Evolutionary conservation across 92 coral and sea anemone genomes (phyloP).

Genomic region (Epizoanthus stellaris): DNA sequence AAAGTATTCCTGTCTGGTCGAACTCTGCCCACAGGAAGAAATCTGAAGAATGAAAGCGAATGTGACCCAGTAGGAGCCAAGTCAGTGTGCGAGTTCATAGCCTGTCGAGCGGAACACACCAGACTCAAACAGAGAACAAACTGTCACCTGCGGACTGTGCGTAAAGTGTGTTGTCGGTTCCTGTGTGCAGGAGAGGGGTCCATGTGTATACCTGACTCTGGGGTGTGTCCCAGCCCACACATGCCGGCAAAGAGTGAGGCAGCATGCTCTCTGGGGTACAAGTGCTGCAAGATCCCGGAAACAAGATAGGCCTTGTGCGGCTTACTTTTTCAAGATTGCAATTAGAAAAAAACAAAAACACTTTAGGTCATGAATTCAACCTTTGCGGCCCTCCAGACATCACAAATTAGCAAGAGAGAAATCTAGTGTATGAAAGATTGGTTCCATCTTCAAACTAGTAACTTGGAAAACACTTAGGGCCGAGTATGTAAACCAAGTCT

Average conservation of each 20-base stretch:
- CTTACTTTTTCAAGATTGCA: not conserved
- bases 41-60: conserved; percentile 46
- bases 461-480: too few relatives aligned
- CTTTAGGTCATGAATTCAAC: too few relatives aligned
- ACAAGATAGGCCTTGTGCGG: not conserved
- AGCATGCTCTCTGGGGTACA: conserved; percentile 22
- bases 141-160: conserved; percentile 16
- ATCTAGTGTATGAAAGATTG: too few relatives aligned
- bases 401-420: too few relatives aligned
- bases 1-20: too few relatives aligned
- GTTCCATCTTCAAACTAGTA: too few relatives aligned
- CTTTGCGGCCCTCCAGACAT: too few relatives aligned
- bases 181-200: conserved; percentile 34
- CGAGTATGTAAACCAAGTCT: too few relatives aligned
- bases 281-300: conserved; percentile 27
- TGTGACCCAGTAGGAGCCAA: conserved; percentile 42
- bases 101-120: conserved; percentile 32
- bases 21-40: conserved; percentile 21
- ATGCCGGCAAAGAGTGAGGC: conserved; percentile 30
- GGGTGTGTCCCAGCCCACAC: conserved; percentile 43
- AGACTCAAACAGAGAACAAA: conserved; percentile 38
- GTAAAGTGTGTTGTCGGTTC: conserved; percentile 38
- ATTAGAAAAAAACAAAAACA: too few relatives aligned
- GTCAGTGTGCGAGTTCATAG: conserved; percentile 49
- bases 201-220: conserved; percentile 38